Percentiles rank a stretch among this genome's conserved stretches.
Conservation (phyloP, 2,113 vertebrate genomes). For the Struthio camelus region DNA sequence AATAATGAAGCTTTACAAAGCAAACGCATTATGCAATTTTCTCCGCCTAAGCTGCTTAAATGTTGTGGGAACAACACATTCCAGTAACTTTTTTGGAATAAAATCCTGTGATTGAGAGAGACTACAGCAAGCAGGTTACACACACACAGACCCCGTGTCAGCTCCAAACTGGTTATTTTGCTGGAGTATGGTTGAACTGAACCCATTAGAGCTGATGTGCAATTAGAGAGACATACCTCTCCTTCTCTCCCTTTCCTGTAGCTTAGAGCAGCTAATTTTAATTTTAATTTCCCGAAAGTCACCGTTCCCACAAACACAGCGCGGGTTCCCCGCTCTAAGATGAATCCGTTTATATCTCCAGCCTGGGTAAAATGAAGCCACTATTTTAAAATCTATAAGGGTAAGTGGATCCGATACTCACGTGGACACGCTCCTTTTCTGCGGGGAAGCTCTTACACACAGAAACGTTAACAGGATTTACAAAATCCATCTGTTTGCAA, state of each 20-base stretch:
- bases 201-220: background rate
- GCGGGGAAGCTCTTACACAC: conserved; percentile 33
- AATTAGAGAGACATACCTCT: background rate
- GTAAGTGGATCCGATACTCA: conserved; percentile 49
- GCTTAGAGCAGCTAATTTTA: conserved; percentile 17
- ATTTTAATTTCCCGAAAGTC: conserved; percentile 54
- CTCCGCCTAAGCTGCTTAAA: conserved; percentile 45
- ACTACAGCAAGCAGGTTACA: background rate
- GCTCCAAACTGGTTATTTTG: background rate
- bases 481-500: conserved; percentile 60
- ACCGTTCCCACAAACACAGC: background rate
- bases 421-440: conserved; percentile 30
- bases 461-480: conserved; percentile 43
- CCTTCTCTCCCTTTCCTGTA: background rate
- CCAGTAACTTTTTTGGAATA: conserved; percentile 28
- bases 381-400: conserved; percentile 21
- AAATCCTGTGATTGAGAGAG: background rate
- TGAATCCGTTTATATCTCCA: conserved; percentile 32
- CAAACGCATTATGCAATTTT: conserved; percentile 20
- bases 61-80: background rate
- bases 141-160: accelerated
- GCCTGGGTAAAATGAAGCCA: conserved; percentile 8
- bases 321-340: background rate
- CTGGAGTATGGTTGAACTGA: background rate
- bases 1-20: background rate